Evolutionary conservation across 2,888 invertebrate species (phyloP).

Genomic region (Omphaloscelis lunosa): DNA sequence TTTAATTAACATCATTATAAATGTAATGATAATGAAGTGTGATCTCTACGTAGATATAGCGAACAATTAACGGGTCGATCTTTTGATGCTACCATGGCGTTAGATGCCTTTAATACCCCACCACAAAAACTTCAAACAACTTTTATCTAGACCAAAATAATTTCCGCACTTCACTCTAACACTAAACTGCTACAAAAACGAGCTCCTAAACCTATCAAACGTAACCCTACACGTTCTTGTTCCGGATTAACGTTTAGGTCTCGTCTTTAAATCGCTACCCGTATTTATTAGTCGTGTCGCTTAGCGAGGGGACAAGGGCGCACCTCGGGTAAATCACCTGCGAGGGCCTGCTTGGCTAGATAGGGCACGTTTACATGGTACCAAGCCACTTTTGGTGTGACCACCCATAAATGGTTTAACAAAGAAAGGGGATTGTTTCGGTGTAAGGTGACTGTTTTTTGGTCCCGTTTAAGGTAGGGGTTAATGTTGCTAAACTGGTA

Average conservation of each 20-base stretch:
- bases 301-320: conserved; percentile 66
- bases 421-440: conserved; percentile 59
- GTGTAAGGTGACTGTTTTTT: conserved; percentile 54
- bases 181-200: conserved; percentile 43
- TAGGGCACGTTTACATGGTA: conserved; percentile 73
- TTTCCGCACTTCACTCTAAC: conserved; percentile 51
- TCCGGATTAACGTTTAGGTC: conserved; percentile 69
- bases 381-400: conserved; percentile 62
- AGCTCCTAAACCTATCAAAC: conserved; percentile 65
- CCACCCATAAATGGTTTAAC: conserved; percentile 62
- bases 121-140: background rate
- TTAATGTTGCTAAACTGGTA: conserved; percentile 38
- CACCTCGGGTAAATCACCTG: conserved; percentile 74
- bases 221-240: conserved; percentile 73
- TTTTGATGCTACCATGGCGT: background rate
- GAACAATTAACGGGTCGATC: background rate
- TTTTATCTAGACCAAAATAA: conserved; percentile 45
- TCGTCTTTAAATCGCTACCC: conserved; percentile 74
- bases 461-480: conserved; percentile 35
- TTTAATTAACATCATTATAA: background rate
- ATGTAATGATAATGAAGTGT: background rate
- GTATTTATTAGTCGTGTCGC: conserved; percentile 69
- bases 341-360: conserved; percentile 42
- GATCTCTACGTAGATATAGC: background rate
- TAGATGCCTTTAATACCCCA: background rate